Base-by-base conservation (phyloP, 64 coral and sea anemone genomes). In the Actinia equina region DNA sequence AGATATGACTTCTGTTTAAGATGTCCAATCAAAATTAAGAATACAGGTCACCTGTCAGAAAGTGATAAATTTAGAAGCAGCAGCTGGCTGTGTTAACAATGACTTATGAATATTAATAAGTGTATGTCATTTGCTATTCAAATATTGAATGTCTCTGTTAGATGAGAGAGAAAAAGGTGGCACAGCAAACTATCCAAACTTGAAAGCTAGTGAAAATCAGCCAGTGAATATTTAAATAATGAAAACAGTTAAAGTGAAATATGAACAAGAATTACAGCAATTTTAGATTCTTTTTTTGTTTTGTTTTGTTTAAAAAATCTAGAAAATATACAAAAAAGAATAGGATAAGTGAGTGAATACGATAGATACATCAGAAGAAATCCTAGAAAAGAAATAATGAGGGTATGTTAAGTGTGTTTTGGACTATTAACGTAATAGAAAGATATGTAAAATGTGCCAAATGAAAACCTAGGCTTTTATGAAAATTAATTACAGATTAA, bases 31-130 rank as follows among this genome's bases (percentile, higher is more conserved):
- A 97, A 49, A 62, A 67, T 67, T 61, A 10, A 91, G 61, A 79
- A 83, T 63, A 93, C 94, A 97, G 91, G 94, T 97, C 91, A 92
- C 87, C 84, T 93, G 90, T 79, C 87, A 92, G 27, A 69, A 74
- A 55, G 88, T 65, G 77, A 96, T 90, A 95, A 86, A 83, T 90
- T 79, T 89, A 93, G 88, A 96, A 89, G 86, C 94, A 93, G 94
- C 91, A 93, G 94, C 88, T 79, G 46, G 69, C 45, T 54, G 25
- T 30, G 71, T 64, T 89, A 83, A 95, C 87, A 85, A 90, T 84
- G 27, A 8, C 26, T 61, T 59, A 93, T 96, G 85, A 91, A 96
- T 96, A 93, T 96, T 90, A 82, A 96, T 92, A 19, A 52, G 27
- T 61, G 10, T 7, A 30, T 41, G 26, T 74, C 69, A 74, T 74